Percentiles rank a stretch among this genome's conserved stretches.
phyloP scores from a whole-genome alignment of 2,113 vertebrate species.

The Salvelinus sp. region DNA sequence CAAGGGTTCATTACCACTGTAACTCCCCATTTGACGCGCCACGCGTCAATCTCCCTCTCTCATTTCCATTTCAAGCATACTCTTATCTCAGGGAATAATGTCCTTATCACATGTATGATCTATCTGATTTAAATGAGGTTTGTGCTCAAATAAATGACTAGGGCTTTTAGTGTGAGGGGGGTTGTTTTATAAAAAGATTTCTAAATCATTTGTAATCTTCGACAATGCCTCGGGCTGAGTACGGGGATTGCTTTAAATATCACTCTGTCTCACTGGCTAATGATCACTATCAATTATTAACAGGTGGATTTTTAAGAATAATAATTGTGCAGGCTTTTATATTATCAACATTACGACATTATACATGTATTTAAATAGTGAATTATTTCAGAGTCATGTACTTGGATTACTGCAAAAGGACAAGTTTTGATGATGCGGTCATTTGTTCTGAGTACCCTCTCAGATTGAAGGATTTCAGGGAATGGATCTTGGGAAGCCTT shows the following conservation, averaged over 20 bases:
- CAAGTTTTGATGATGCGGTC: conserved; percentile 7
- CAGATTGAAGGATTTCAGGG: conserved; percentile 20
- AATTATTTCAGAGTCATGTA: neutral
- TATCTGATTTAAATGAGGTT: conserved; percentile 29
- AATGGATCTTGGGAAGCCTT: conserved; percentile 16
- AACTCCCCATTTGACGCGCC: neutral
- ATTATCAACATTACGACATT: neutral
- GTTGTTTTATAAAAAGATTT: neutral
- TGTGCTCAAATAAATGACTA: neutral
- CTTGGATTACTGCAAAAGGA: conserved; percentile 16
- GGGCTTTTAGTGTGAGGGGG: neutral
- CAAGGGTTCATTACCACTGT: neutral
- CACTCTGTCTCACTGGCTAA: conserved; percentile 15
- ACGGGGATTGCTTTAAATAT: conserved; percentile 27
- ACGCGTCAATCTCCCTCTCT: neutral
- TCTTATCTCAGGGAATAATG: neutral
- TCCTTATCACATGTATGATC: conserved; percentile 12
- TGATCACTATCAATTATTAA: conserved; percentile 30
- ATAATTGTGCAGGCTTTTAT: conserved; percentile 1
- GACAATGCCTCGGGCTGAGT: conserved; percentile 1
- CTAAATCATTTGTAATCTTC: conserved; percentile 15
- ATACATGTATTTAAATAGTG: neutral
- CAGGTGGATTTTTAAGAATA: conserved; percentile 4
- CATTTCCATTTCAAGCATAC: conserved; percentile 13
- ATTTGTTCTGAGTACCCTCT: neutral